Conservation (phyloP, 2,888 invertebrate species). For the Limenitis camilla region DNA sequence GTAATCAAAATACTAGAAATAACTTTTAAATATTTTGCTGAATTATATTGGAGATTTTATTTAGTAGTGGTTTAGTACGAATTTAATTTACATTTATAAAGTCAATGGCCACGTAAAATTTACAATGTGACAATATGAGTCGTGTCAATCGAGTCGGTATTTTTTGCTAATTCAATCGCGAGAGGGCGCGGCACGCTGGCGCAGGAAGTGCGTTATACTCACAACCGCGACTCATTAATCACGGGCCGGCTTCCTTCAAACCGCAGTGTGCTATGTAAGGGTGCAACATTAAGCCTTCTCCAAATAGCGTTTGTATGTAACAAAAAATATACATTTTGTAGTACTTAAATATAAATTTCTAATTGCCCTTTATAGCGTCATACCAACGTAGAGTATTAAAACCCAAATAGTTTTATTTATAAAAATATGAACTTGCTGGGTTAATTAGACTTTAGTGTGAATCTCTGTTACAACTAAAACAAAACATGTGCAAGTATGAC, state of each 20-base stretch:
- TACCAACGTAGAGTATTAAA: no score
- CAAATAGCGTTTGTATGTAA: conserved; percentile 1
- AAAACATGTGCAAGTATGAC: no score
- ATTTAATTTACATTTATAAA: conserved; percentile 4
- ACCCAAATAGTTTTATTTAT: no score
- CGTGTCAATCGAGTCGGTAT: conserved; percentile 20
- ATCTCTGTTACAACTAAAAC: no score
- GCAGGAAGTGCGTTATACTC: conserved; percentile 60
- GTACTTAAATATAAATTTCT: no score
- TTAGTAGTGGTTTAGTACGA: background rate
- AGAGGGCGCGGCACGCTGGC: conserved; percentile 27
- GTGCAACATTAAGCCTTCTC: conserved; percentile 10
- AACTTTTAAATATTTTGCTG: no score
- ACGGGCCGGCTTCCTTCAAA: conserved; percentile 44
- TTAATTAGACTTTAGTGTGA: no score
- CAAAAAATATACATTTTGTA: no score
- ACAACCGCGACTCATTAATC: conserved; percentile 49
- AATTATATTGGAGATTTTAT: background rate
- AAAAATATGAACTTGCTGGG: no score
- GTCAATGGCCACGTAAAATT: conserved; percentile 31
- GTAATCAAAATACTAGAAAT: no score
- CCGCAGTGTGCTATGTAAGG: conserved; percentile 20
- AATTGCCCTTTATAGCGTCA: no score
- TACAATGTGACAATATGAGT: conserved; percentile 22
- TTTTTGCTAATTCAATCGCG: conserved; percentile 39